Conservation (phyloP, 2,797 vertebrate genomes). For the Ceryle rudis region DNA sequence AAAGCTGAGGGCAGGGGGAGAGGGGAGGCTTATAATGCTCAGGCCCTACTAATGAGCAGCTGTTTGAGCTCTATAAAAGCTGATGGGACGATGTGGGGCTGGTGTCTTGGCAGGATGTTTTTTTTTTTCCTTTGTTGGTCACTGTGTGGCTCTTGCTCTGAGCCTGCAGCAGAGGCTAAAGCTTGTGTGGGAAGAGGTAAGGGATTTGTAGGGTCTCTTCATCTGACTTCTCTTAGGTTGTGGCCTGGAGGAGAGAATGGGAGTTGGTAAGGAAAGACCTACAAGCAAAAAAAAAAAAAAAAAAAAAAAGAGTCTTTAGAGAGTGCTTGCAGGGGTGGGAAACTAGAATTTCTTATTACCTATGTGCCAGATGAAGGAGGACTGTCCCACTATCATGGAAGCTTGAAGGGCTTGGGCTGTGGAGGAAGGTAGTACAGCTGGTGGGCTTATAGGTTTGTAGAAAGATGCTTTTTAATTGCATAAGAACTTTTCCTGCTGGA, state of each 20-base stretch:
- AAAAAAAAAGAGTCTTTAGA: not conserved
- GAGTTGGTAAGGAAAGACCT: not conserved
- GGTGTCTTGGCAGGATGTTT: not conserved
- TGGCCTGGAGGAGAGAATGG: not conserved
- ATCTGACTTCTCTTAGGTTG: not conserved
- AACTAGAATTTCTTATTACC: not conserved
- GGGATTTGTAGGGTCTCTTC: not conserved
- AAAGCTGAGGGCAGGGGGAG: not conserved
- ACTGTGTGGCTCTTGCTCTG: fast-evolving
- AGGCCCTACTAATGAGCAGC: not conserved
- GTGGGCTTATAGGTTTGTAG: not conserved
- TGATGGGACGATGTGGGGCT: fast-evolving
- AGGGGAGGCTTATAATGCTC: not conserved
- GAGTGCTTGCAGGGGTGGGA: not conserved
- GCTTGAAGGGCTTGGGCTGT: not conserved
- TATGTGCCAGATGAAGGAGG: fast-evolving
- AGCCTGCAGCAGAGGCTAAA: not conserved
- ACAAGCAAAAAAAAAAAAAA: not conserved
- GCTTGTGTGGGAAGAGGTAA: fast-evolving
- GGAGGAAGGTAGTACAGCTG: not conserved
- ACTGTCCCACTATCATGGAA: fast-evolving
- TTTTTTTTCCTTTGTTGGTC: not conserved
- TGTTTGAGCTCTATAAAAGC: not conserved
- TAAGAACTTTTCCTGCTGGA: not conserved
- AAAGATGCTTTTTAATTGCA: not conserved